phyloP scores from a whole-genome alignment of 2,888 invertebrate species.

The Leptopilina drosophilae region DNA sequence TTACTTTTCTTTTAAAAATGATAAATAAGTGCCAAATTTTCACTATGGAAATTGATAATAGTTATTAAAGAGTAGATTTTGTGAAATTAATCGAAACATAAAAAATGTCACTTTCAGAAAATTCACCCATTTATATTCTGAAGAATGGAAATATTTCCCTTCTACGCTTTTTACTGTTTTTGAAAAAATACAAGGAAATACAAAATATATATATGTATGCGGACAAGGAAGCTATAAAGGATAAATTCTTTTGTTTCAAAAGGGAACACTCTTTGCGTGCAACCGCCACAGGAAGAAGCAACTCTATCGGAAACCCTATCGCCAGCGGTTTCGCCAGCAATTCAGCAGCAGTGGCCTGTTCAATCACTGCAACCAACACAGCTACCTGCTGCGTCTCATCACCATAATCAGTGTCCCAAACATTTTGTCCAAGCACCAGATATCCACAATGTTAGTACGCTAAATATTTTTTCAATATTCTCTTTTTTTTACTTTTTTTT shows the following conservation, averaged over 20 bases:
- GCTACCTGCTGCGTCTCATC: slow-evolving; percentile 59
- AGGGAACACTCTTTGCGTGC: slow-evolving; percentile 77
- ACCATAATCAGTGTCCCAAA: slow-evolving; percentile 79
- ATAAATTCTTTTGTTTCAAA: slow-evolving; percentile 61
- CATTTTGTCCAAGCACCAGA: slow-evolving; percentile 80
- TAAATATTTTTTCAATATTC: background rate
- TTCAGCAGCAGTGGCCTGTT: slow-evolving; percentile 63
- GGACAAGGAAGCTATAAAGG: slow-evolving; percentile 35
- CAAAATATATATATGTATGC: background rate
- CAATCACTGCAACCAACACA: slow-evolving; percentile 62
- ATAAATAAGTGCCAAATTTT: no score
- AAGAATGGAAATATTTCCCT: no score
- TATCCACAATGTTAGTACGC: slow-evolving; percentile 68
- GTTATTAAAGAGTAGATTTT: no score
- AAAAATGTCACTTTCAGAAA: no score
- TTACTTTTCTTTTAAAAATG: no score
- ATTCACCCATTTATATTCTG: no score
- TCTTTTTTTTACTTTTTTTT: no score
- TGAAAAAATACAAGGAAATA: no score
- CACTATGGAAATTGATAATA: no score
- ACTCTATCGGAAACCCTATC: slow-evolving; percentile 49
- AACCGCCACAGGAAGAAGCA: slow-evolving; percentile 77
- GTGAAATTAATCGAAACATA: no score
- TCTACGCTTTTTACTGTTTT: no score
- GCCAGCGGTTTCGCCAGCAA: slow-evolving; percentile 58